Base-by-base conservation (phyloP, 2,797 vertebrate genomes). In the Trichosurus vulpecula region DNA sequence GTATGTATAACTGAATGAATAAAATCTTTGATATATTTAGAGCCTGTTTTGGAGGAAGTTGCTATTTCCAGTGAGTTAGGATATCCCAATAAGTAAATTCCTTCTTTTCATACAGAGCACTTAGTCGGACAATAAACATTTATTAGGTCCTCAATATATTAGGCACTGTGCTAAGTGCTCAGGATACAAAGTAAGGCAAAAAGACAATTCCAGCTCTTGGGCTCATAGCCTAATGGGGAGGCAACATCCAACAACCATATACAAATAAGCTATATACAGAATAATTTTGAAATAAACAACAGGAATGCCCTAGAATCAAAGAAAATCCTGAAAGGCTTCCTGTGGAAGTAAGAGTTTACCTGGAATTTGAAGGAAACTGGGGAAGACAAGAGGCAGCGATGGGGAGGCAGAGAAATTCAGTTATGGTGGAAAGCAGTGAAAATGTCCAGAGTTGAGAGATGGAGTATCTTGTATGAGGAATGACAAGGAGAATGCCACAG, bases 11-110 rank as follows among this genome's bases (percentile, higher is more conserved):
- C 47, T 1, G 6, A 95, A 94, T 96, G 92, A 95, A 92, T 90
- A 98, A 97, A 95, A 96, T 54, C 56, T 22, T 30, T 96, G 93
- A 91, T 87, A 95, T 97, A 94, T 52, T 96, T 96, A 96, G 94
- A 35, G 27, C 4, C 90, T 97, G n/a, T 41, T 97, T 74, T 96
- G 93, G 16, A 74, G 35, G 6, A 74, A 74, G 2, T 3, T 5
- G 19, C 4, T 74, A 10, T 74, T 81, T 74, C n/a, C 66, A 3
- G 8, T 81, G 74, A 41, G 2, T 74, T 41, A 74, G 6, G 22
- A 81, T 81, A 22, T 27, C 8, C 41, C 8, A 10, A 47, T 81
- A 47, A 81, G 41, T 47, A 81, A 81, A 47, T 14, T 41, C n/a
- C 6, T 30, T 41, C 16, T 74, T 74, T 74, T 66, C 41, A 41